These are phyloP conservation scores for Anhinga anhinga DNA, from an alignment of 2,113 vertebrate species.

Conservation along the genomic window DNA sequence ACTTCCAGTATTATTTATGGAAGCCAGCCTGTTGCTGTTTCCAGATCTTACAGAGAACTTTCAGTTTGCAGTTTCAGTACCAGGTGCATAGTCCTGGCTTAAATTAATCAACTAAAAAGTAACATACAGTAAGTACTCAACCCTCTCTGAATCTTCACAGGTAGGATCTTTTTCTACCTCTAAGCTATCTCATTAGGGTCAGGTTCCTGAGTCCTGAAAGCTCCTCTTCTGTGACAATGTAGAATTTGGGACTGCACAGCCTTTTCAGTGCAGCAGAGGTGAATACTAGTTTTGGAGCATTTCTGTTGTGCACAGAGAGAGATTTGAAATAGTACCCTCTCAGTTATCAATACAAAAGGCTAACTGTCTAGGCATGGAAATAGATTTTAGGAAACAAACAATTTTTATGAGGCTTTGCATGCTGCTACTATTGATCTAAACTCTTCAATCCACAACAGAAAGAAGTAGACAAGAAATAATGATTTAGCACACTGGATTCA, in stretches of 20 bases:
- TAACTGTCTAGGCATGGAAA: not conserved
- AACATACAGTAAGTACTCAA: not conserved
- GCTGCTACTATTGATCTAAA: not conserved
- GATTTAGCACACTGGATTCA: not conserved
- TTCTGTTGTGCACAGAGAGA: not conserved
- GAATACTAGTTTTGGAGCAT: not conserved
- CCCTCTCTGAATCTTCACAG: not conserved
- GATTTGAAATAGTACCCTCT: not conserved
- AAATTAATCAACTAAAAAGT: not conserved
- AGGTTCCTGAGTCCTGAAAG: not conserved
- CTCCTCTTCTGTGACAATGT: not conserved
- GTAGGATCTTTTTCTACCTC: not conserved
- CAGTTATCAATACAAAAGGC: not conserved
- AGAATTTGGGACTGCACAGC: not conserved
- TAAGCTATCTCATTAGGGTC: not conserved
- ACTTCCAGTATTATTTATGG: conserved; percentile 67
- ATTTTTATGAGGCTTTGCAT: not conserved
- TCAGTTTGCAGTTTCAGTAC: conserved; percentile 35
- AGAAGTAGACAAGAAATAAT: not conserved
- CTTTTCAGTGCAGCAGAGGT: not conserved
- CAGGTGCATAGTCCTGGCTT: not conserved
- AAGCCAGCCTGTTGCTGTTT: conserved; percentile 46
- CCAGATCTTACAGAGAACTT: conserved; percentile 40
- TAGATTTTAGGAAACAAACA: not conserved
- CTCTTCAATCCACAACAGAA: not conserved